Evolutionary conservation across 2,113 vertebrate species (phyloP).

Genomic region (Malurus elegans): DNA sequence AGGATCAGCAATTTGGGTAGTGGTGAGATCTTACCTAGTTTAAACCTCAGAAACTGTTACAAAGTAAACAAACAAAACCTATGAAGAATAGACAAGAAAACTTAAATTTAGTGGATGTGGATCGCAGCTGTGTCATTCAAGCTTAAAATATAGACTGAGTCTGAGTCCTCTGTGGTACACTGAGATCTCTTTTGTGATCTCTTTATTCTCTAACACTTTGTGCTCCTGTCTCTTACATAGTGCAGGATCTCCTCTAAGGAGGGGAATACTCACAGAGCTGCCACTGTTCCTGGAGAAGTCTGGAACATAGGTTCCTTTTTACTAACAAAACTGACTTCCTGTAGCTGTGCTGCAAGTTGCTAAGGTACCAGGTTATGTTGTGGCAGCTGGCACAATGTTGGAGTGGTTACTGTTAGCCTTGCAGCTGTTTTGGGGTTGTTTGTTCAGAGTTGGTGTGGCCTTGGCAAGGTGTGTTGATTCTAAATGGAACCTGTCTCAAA

Average conservation of each 20-base stretch:
- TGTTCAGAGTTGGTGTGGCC: neutral
- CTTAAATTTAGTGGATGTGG: neutral
- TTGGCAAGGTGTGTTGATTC: neutral
- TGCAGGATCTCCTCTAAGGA: neutral
- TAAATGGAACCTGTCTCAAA: neutral
- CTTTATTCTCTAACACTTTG: neutral
- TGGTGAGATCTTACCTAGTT: neutral
- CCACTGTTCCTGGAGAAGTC: neutral
- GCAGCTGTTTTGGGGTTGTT: neutral
- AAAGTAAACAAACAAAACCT: neutral
- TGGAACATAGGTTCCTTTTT: neutral
- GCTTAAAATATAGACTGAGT: neutral
- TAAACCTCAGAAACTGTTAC: neutral
- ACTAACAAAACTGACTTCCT: conserved; percentile 12
- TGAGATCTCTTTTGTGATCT: neutral
- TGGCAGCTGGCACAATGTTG: neutral
- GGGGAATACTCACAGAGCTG: neutral
- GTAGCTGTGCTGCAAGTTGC: neutral
- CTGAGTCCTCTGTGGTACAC: neutral
- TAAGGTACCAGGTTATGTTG: conserved; percentile 6
- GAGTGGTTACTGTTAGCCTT: neutral
- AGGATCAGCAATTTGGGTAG: neutral
- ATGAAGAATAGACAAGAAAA: neutral
- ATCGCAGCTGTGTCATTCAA: neutral
- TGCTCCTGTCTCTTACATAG: neutral